Base-by-base conservation (phyloP, 2,797 vertebrate species). In the Australoheros facetus region DNA sequence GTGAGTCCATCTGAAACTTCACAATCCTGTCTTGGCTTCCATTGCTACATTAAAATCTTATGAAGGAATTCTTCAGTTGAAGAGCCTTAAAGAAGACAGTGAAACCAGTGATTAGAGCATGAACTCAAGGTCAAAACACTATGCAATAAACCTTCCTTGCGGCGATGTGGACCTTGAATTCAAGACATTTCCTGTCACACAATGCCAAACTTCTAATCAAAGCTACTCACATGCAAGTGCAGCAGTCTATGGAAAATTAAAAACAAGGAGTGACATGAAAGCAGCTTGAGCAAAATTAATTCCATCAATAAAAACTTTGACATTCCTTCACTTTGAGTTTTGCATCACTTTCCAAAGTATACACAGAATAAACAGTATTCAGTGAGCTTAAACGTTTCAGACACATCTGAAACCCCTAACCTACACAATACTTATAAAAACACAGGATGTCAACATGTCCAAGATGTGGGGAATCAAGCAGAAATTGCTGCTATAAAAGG, bases 381-480 rank as follows among this genome's bases (percentile, higher is more conserved):
- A 70, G 0, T 39, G 64, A 84, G 62, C 34, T 32, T 11, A 1
- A 1, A 11, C 21, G 39, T 21, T 60, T 66, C 62, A 54, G 79
- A 60, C 62, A 66, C 54, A 56, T 73, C 56, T 69, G 58, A 64
- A 59, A 3, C n/a, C n/a, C n/a, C n/a, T n/a, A n/a, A n/a, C 53
- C 39, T 23, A 45, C 23, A 55, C 42, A 37, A 42, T 30, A 51
- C 62, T 69, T 30, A 0, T 51, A 55, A 62, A 62, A 37, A 54
- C 45, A 48, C 39, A 48, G 19, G 13, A 34, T 28, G 74, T 84
- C 71, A 56, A 58, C 73, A 51, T 54, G 58, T 66, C 56, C 12
- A n/a, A 53, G 72, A 74, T 59, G 62, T 11, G 21, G 8, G n/a
- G 77, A 78, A 64, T 69, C 45, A 54, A 42, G 53, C 78, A 75